Evolutionary conservation across 2,113 vertebrate species (phyloP).

Genomic region (Anas platyrhynchos): DNA sequence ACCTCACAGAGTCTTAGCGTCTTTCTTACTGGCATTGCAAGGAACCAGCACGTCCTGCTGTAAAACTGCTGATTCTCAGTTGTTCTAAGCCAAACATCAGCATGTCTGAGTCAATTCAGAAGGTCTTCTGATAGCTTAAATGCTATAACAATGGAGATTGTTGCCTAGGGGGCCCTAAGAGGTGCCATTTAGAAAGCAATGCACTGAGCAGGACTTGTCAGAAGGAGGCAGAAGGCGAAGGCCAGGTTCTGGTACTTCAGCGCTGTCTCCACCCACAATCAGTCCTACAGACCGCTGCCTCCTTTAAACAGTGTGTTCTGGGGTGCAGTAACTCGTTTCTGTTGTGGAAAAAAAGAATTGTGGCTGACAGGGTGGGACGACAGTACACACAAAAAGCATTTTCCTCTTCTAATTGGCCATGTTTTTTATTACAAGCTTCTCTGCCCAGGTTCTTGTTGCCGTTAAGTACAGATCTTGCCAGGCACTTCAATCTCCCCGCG

Average conservation of each 20-base stretch:
- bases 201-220: no score
- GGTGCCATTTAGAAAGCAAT: neutral
- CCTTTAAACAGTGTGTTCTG: neutral
- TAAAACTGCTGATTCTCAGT: neutral
- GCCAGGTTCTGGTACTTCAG: neutral
- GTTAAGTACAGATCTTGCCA: no score
- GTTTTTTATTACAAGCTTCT: no score
- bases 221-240: neutral
- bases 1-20: fast-evolving
- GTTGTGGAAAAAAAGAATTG: no score
- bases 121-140: neutral
- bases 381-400: no score
- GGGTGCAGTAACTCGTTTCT: neutral
- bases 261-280: no score
- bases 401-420: no score
- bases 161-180: neutral
- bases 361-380: no score
- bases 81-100: neutral
- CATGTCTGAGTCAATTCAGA: neutral
- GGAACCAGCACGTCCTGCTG: fast-evolving
- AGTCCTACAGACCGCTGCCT: neutral
- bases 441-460: no score
- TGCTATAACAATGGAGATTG: neutral
- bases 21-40: neutral
- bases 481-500: no score